phyloP scores from a whole-genome alignment of 2,888 invertebrate genomes.

The Neelides folsomi region DNA sequence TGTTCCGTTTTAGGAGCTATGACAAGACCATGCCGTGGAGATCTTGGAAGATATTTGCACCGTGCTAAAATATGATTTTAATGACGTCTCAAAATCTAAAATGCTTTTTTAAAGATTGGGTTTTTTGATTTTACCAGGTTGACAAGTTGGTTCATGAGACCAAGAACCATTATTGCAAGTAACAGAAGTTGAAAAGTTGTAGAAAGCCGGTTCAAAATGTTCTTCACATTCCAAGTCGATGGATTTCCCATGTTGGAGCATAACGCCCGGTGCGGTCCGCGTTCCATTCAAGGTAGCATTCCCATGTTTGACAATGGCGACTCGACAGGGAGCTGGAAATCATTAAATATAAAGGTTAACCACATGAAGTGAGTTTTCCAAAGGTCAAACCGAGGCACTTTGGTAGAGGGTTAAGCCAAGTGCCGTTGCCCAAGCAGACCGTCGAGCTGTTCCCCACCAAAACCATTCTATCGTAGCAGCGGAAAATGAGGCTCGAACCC shows the following conservation, averaged over 20 bases:
- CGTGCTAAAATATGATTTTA: slow-evolving; percentile 42
- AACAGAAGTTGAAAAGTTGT: slow-evolving; percentile 53
- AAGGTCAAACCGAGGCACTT: slow-evolving; percentile 61
- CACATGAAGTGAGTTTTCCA: slow-evolving; percentile 12
- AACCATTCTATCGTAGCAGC: slow-evolving; percentile 83
- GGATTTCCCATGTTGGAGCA: slow-evolving; percentile 55
- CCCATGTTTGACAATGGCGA: slow-evolving; percentile 2
- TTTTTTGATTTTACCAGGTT: slow-evolving; percentile 48
- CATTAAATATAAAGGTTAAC: slow-evolving; percentile 1
- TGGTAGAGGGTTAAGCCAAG: slow-evolving; percentile 86
- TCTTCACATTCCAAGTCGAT: slow-evolving; percentile 65
- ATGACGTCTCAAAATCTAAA: background rate
- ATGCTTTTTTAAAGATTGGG: background rate
- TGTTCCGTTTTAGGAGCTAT: slow-evolving; percentile 96
- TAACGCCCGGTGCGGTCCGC: slow-evolving; percentile 29
- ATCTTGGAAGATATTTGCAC: slow-evolving; percentile 66
- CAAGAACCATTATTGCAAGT: slow-evolving; percentile 91
- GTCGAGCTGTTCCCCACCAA: slow-evolving; percentile 77
- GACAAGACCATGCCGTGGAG: slow-evolving; percentile 86
- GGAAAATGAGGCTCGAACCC: slow-evolving; percentile 82
- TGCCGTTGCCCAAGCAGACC: slow-evolving; percentile 84
- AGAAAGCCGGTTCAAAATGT: slow-evolving; percentile 53
- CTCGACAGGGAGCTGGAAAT: slow-evolving; percentile 38
- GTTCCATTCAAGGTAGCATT: too few relatives aligned
- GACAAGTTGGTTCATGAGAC: slow-evolving; percentile 79